These are phyloP conservation scores for Zosterops lateralis DNA, from an alignment of 2,113 vertebrate species.

Conservation along the genomic window DNA sequence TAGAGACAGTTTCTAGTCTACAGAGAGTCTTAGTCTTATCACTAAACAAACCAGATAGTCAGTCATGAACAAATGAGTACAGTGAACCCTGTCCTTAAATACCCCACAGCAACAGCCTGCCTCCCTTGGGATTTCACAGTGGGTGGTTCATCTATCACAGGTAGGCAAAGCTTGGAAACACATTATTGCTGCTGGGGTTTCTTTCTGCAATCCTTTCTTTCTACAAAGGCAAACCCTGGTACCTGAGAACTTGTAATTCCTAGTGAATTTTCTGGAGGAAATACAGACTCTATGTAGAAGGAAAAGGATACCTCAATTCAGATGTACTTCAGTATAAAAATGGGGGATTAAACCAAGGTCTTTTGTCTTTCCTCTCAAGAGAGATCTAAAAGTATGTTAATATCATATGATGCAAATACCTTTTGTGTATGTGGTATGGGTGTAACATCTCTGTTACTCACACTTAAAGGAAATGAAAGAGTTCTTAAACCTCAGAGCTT, in stretches of 20 bases:
- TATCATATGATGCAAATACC: background rate
- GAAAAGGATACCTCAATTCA: background rate
- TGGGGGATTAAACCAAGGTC: background rate
- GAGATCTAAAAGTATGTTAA: background rate
- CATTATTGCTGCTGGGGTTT: background rate
- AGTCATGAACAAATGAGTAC: background rate
- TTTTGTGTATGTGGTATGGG: background rate
- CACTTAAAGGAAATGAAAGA: background rate
- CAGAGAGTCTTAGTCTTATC: conserved; percentile 42
- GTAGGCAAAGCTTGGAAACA: background rate
- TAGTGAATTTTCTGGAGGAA: background rate
- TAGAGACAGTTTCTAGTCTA: conserved; percentile 13
- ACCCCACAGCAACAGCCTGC: background rate
- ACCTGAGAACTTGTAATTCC: background rate
- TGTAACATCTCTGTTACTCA: background rate
- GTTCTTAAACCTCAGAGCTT: background rate
- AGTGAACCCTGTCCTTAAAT: conserved; percentile 14
- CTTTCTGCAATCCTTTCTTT: background rate
- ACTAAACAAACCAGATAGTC: conserved; percentile 43
- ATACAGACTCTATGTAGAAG: background rate
- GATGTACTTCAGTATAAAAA: background rate
- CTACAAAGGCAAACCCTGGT: background rate
- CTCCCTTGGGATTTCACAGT: background rate
- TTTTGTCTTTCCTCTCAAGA: background rate
- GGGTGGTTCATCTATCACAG: background rate